phyloP scores from a whole-genome alignment of 2,113 vertebrate species.

The Rutilus rutilus region DNA sequence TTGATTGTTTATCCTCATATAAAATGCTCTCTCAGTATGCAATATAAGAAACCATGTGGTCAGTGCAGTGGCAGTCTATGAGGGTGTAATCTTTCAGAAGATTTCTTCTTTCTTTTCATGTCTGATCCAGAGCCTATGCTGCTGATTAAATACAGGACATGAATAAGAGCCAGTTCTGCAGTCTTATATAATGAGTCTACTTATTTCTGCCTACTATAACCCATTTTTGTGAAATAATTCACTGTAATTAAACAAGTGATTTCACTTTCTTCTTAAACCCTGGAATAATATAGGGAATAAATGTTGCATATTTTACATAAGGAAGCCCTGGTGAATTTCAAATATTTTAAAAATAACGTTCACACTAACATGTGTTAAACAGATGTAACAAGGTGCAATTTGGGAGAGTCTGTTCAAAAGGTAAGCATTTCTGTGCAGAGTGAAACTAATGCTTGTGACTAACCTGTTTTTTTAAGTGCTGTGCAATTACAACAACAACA shows the following conservation, averaged over 20 bases:
- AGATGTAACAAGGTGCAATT: background rate
- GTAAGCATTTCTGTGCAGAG: constrained; percentile 31
- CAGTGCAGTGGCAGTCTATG: background rate
- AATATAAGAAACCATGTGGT: background rate
- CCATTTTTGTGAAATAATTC: constrained; percentile 59
- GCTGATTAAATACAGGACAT: constrained; percentile 57
- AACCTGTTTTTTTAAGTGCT: background rate
- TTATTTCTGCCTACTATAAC: constrained; percentile 60
- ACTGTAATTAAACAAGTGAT: constrained; percentile 43
- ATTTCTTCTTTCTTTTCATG: background rate
- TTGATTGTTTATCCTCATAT: constrained; percentile 9
- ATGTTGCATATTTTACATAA: background rate
- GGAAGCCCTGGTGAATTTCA: background rate
- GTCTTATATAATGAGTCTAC: constrained; percentile 70
- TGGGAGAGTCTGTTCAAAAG: constrained; percentile 13
- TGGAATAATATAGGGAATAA: constrained; percentile 1
- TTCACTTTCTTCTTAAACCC: background rate
- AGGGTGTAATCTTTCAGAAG: background rate
- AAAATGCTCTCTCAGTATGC: background rate
- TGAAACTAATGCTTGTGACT: constrained; percentile 13
- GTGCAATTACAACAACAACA: constrained; percentile 5
- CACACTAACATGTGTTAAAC: background rate
- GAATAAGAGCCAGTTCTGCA: constrained; percentile 60
- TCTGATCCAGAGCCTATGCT: constrained; percentile 45
- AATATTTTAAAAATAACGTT: background rate